Conservation (phyloP, 64 coral and sea anemone species). For the Pocillopora damicornis region DNA sequence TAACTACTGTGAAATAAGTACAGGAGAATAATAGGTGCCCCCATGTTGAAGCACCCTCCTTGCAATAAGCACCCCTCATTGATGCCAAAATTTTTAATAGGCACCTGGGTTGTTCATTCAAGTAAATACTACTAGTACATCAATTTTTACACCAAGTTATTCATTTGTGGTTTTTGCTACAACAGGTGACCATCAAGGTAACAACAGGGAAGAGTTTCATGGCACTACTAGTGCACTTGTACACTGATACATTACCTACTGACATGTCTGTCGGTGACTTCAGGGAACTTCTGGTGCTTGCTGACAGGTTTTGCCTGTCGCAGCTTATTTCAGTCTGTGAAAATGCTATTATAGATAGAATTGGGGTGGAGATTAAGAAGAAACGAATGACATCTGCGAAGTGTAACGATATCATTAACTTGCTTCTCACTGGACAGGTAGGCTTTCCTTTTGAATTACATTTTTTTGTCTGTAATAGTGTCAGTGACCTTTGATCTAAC, state of each 20-base stretch:
- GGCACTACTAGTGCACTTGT: slow-evolving; percentile 65
- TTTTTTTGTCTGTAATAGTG: neutral
- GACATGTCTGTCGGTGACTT: slow-evolving; percentile 16
- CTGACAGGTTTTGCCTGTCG: slow-evolving; percentile 71
- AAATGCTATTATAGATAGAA: slow-evolving; percentile 36
- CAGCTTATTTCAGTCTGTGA: slow-evolving; percentile 72
- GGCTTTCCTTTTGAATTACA: neutral
- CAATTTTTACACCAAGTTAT: neutral
- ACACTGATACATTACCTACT: slow-evolving; percentile 57
- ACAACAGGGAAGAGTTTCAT: slow-evolving; percentile 55
- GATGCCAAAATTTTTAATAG: too few species aligned
- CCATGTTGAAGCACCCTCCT: too few species aligned
- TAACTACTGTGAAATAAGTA: too few species aligned
- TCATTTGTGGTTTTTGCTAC: neutral
- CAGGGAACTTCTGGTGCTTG: slow-evolving; percentile 62
- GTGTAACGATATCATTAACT: slow-evolving; percentile 43
- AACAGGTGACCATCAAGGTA: slow-evolving; percentile 65
- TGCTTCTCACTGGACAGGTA: slow-evolving; percentile 51
- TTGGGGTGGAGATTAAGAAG: slow-evolving; percentile 42
- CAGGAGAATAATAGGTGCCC: too few species aligned
- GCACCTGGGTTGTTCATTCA: too few species aligned
- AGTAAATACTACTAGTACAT: neutral
- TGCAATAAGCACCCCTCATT: too few species aligned
- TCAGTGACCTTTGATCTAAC: too few species aligned
- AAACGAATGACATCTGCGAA: slow-evolving; percentile 46